These are phyloP conservation scores for Acinonyx jubatus DNA, from an alignment of 2,113 vertebrate species.

Conservation along the genomic window DNA sequence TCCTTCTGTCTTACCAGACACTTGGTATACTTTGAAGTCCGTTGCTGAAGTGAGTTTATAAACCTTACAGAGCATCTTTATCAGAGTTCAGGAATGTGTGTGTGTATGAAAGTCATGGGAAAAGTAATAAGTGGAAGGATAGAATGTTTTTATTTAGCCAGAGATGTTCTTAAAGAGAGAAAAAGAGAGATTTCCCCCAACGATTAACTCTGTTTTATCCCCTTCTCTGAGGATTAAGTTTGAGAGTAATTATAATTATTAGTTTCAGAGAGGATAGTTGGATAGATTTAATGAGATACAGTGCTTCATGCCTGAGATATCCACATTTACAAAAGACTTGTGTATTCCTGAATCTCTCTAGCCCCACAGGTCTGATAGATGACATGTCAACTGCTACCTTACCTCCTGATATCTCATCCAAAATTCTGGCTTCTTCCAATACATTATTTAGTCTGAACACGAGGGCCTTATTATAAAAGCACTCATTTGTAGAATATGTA, in stretches of 20 bases:
- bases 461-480: neutral
- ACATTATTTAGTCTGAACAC: neutral
- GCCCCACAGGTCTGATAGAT: neutral
- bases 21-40: slow-evolving; percentile 39
- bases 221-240: neutral
- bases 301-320: neutral
- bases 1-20: neutral
- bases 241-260: neutral
- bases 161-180: neutral
- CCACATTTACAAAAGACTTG: neutral
- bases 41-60: neutral
- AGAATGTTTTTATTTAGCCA: neutral
- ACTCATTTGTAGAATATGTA: neutral
- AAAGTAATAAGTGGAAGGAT: neutral
- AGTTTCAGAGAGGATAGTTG: neutral
- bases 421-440: neutral
- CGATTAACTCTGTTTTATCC: neutral
- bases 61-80: neutral
- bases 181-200: neutral
- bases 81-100: neutral
- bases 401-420: neutral
- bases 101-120: neutral
- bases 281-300: neutral
- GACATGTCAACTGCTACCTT: neutral
- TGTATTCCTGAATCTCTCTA: neutral